Evolutionary conservation across 2,888 invertebrate species (phyloP), one percentile per base, ranked within the genome.

Genomic region (Cryptocheilus praepositus): DNA sequence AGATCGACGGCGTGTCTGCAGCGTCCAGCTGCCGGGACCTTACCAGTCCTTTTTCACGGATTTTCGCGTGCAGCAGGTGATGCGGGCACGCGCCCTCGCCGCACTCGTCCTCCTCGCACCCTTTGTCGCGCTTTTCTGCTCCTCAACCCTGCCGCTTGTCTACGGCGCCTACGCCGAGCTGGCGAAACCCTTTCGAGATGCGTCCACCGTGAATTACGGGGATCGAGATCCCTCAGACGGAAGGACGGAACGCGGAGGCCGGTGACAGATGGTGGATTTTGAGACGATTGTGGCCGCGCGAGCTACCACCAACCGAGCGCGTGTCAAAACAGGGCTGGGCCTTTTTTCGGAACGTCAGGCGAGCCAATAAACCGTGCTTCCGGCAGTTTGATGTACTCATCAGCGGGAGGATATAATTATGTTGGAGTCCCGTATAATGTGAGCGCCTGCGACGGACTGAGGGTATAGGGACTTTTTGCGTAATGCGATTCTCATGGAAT

Each of bases 31-130:
- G 77, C 56, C 51, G 7, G 58, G 49, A 49, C 45, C 65, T 67
- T 57, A 74, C 28, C 73, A 52, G 68, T 67, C 36, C 36, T 74
- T 76, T 82, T 82, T 79, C 76, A 69, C 71, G 64, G 74, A 82
- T 83, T 82, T 82, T 80, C 72, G 76, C 74, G 73, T 67, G 71
- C 53, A 61, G 83, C 86, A 85, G 86, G 83, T 85, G 84, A 81
- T 83, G 80, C 76, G 74, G 84, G 86, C 86, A 86, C 85, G 84
- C 85, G 85, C 83, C 81, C 80, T 73, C 72, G 69, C 65, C 69
- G 67, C 70, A 64, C 64, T 57, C 69, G 64, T 62, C 16, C 56
- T 64, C 49, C 36, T 43, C 28, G 8, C 61, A 25, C 57, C 43
- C 43, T 58, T 16, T 4, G 16, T 45, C 64, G 25, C 2, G 25